Evolutionary conservation across 2,797 vertebrate species (phyloP), one percentile per base, ranked within the genome.

Genomic region (Cynopterus sphinx): DNA sequence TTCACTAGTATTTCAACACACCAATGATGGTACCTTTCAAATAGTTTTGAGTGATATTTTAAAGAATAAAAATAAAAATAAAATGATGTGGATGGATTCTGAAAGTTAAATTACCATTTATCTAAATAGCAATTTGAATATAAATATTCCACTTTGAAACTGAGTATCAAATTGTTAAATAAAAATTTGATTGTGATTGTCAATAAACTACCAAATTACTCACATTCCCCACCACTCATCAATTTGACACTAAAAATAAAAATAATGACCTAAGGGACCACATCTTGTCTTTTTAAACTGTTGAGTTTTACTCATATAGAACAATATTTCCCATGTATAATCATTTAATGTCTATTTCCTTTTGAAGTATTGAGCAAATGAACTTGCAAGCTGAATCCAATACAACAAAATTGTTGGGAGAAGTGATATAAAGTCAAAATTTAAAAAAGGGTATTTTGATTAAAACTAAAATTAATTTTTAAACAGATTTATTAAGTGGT

Each of bases 401-500:
- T 0, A 59, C 46, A 70, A 82, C 33, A 91, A 85, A 91, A 63
- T 2, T 95, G 19, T 51, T 78, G 41, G 46, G 13, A 81, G n/a
- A 21, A 26, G 21, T 81, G 33, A 90, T 77, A 92, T 2, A 87
- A 74, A 89, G 74, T 53, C 19, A 70, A 55, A 70, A 70, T 94
- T 92, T 83, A 86, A 91, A 71, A 73, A 5, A 87, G 73, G 49
- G 5, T 26, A 94, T 89, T 77, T 77, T 86, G 28, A 81, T 55
- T 81, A 67, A 86, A 92, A 77, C 53, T 81, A 59, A 86, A 92
- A 77, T 46, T 26, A 15, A 57, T 65, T 95, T 88, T 95, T 84
- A 93, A 90, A 61, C 57, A 84, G 17, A 94, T 53, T 83, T 93
- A 68, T 46, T 70, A 57, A 36, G 15, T 67, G 33, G 13, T 78